Base-by-base conservation (phyloP, 2,888 invertebrate genomes). In the Agonopterix arenella region DNA sequence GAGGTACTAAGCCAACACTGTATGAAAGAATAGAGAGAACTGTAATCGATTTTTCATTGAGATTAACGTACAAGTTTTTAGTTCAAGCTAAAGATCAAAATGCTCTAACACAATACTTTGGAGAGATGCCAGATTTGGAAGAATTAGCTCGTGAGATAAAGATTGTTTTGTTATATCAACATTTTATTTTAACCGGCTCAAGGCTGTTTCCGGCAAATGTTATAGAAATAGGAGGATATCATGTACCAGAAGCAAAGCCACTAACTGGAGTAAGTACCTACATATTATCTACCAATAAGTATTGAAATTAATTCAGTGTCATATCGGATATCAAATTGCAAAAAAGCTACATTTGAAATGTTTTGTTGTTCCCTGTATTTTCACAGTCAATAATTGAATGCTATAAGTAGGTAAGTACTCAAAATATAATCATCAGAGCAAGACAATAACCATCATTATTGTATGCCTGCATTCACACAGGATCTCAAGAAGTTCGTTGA, bases 141-240 rank as follows among this genome's bases (percentile, higher is more conserved):
- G 86, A 91, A 11, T 82, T 93, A 46, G 90, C 89, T 0, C 74
- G 75, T 4, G 85, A 92, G 44, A 90, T 90, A 0, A 91, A 91
- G 36, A 73, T 92, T 16, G 62, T 92, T 11, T 70, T 94, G 9
- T 65, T 91, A 0, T 93, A 93, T 67, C 91, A 92, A 18, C 91
- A 93, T 66, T 91, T 90, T 56, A 76, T 90, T 0, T 65, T 93
- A 5, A 90, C 91, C 51, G 92, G 92, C 11, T 85, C 91, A 0
- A 84, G 84, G 36, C 85, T 93, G 0, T 72, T 84, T 44, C 82
- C 91, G 0, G 84, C 91, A 0, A 91, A 91, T 56, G 85, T 93
- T 0, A 86, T 93, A 16, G 93, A 92, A 83, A 84, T 93, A 5
- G 92, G 92, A 44, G 93, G 93, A 9, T 85, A 90, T 52, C 92